Percentiles rank a stretch among this genome's conserved stretches.
Evolutionary conservation across 2,797 vertebrate genomes (phyloP).

Genomic region (Lemur catta): DNA sequence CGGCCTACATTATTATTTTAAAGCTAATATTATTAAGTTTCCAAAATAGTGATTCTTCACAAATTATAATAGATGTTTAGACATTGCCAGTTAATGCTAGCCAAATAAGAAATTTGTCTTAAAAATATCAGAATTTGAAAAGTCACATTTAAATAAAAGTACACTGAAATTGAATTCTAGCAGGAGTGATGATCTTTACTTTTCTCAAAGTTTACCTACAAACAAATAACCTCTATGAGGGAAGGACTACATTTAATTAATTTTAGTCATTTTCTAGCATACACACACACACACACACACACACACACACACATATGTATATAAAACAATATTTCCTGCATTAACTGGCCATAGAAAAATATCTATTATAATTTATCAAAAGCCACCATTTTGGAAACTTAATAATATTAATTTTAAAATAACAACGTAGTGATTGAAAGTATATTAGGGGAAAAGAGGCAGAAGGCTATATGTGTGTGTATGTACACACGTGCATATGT

Average conservation of each 20-base stretch:
- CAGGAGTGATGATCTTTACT: neutral
- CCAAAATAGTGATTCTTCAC: neutral
- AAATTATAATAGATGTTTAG: neutral
- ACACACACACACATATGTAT: neutral
- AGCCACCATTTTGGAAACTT: neutral
- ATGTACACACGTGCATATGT: neutral
- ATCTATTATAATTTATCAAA: neutral
- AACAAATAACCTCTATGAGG: neutral
- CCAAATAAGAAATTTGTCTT: neutral
- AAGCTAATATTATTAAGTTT: constrained; percentile 33
- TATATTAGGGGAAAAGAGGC: neutral
- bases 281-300: neutral
- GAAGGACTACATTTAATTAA: neutral
- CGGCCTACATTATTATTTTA: neutral
- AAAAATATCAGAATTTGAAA: neutral
- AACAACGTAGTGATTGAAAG: neutral
- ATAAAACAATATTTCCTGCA: neutral
- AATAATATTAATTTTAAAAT: constrained; percentile 3
- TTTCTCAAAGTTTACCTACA: neutral
- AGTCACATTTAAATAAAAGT: constrained; percentile 6
- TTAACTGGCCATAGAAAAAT: neutral
- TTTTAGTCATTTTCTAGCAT: neutral
- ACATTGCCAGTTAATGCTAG: neutral
- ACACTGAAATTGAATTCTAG: neutral
- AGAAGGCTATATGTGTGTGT: neutral